Evolutionary conservation across 2,113 vertebrate species (phyloP).

Genomic region (Muscicapa adusta): DNA sequence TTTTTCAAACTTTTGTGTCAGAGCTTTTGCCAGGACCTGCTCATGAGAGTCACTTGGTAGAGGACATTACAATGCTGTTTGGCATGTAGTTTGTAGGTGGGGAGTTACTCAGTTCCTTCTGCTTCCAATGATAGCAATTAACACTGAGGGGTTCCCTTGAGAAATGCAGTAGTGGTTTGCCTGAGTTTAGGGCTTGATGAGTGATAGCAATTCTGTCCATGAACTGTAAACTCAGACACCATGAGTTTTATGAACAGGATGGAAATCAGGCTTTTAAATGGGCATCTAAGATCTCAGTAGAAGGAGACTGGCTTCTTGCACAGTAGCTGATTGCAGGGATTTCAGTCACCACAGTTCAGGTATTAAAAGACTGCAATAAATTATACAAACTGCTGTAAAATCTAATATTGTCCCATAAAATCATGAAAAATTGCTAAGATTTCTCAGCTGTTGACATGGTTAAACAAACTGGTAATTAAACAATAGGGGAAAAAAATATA

Average conservation of each 20-base stretch:
- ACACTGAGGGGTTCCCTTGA: background rate
- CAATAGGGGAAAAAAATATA: background rate
- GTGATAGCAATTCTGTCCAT: background rate
- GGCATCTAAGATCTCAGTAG: background rate
- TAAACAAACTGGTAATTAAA: background rate
- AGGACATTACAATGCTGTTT: background rate
- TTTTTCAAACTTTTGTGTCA: conserved; percentile 19
- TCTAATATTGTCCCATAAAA: background rate
- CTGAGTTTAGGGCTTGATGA: background rate
- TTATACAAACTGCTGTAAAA: background rate
- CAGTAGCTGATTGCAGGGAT: background rate
- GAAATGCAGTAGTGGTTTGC: background rate
- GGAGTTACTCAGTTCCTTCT: background rate
- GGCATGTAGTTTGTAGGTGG: background rate
- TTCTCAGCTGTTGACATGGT: background rate
- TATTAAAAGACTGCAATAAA: background rate
- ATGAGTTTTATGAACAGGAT: background rate
- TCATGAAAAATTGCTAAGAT: background rate
- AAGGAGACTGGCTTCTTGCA: background rate
- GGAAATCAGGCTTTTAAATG: background rate
- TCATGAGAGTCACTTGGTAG: conserved; percentile 27
- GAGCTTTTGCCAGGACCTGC: conserved; percentile 53
- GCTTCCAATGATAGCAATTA: conserved; percentile 1
- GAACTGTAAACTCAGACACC: background rate
- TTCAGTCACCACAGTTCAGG: background rate